These are phyloP conservation scores for Orthonevra nobilis DNA, from an alignment of 2,888 invertebrate genomes.

Conservation along the genomic window DNA sequence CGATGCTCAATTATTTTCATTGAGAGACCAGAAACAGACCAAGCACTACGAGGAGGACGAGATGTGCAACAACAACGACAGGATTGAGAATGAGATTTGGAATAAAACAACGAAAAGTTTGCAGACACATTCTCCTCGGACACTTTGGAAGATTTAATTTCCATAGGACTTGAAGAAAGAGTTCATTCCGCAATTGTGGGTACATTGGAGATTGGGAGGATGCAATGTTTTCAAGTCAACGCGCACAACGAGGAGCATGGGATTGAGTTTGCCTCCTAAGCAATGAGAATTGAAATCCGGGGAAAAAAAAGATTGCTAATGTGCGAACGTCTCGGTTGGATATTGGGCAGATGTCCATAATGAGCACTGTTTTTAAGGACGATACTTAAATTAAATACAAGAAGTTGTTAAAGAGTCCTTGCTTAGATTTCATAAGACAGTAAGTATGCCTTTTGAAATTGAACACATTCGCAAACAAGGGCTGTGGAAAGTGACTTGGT, in stretches of 20 bases:
- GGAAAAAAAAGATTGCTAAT: too few species aligned
- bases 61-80: constrained; percentile 18
- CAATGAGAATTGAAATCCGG: background rate
- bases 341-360: background rate
- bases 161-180: constrained; percentile 30
- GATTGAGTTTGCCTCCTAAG: constrained; percentile 6
- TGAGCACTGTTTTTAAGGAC: too few species aligned
- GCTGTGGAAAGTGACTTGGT: too few species aligned
- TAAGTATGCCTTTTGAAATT: too few species aligned
- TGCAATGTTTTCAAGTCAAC: constrained; percentile 30
- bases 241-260: background rate
- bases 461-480: too few species aligned
- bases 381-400: too few species aligned
- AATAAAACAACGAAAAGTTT: constrained; percentile 59
- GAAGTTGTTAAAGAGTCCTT: too few species aligned
- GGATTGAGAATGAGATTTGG: constrained; percentile 10
- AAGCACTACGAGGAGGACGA: background rate
- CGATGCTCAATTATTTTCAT: constrained; percentile 55
- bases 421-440: too few species aligned
- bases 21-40: constrained; percentile 4
- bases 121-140: constrained; percentile 68
- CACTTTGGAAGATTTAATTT: constrained; percentile 68
- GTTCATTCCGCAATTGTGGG: background rate
- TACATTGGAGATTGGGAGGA: constrained; percentile 3
- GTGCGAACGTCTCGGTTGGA: too few species aligned